Base-by-base conservation (phyloP, 2,113 vertebrate species). In the Chascanopsetta lugubris region DNA sequence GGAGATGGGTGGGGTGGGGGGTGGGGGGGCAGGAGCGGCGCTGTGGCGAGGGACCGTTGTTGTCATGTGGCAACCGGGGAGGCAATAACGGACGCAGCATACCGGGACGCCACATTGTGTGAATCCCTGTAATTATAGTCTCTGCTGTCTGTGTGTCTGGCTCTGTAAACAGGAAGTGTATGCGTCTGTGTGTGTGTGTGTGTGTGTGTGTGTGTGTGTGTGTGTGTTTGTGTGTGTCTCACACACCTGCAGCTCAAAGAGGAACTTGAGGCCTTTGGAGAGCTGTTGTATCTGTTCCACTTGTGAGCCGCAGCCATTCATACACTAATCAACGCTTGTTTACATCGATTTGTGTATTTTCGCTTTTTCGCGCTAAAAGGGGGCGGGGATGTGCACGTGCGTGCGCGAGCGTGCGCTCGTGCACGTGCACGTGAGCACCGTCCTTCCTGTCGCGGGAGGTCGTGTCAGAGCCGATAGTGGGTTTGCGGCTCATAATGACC, bases 101-200 rank as follows among this genome's bases (percentile, higher is more conserved):
- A 76, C 71, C 84, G 84, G 84, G 85, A 89, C 79, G 50, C 62
- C 75, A 58, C 75, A 68, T 85, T 83, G 89, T 85, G 75, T 30
- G 69, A 45, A 75, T 84, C 78, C 68, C 80, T 79, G 84, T 90
- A 89, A 92, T 92, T 91, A 89, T 68, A 83, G 76, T 82, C 79
- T 84, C 66, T 47, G 69, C 77, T 54, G 62, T 79, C 29, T 69
- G 77, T 70, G 75, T 76, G 69, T 69, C 55, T 61, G 69, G 26
- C 22, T 77, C 67, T 29, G 80, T 84, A 80, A 83, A 86, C 82
- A 83, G 82, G 77, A 77, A 84, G 85, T 62, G 75, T 46, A 53
- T 48, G 40, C 63, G 32, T 45, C 25, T 61, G 63, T 67, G 56
- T 43, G 49, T 48, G 32, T 32, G 29, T 48, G 59, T 47, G 22